Evolutionary conservation across 2,888 invertebrate species (phyloP).

Genomic region (Dimorphilus gyrociliatus): DNA sequence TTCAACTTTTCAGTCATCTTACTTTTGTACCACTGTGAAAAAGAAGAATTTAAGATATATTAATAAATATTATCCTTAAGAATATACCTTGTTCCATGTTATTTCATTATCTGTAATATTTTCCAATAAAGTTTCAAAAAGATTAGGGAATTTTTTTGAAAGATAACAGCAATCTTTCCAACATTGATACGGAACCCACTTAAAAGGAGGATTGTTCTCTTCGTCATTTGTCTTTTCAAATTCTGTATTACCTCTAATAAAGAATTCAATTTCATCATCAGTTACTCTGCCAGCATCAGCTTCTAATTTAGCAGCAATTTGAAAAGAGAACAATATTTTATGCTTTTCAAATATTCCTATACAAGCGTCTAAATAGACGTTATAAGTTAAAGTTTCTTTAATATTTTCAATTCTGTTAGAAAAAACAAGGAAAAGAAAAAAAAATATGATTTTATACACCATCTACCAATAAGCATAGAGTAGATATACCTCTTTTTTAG

Average conservation of each 20-base stretch:
- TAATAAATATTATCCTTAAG: background rate
- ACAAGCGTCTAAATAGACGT: conserved; percentile 8
- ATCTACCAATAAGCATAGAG: background rate
- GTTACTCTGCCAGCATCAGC: conserved; percentile 5
- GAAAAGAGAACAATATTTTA: conserved; percentile 7
- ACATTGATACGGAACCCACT: conserved; percentile 6
- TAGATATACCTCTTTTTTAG: conserved; percentile 3
- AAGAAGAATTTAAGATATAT: conserved; percentile 2
- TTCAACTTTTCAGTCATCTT: conserved; percentile 4
- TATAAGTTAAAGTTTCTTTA: conserved; percentile 7
- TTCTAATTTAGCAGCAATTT: conserved; percentile 7
- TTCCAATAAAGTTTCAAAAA: conserved; percentile 4
- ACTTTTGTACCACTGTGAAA: conserved; percentile 3
- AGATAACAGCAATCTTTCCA: conserved; percentile 6
- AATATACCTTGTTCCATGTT: conserved; percentile 6
- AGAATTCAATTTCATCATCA: conserved; percentile 8
- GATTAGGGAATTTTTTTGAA: background rate
- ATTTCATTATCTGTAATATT: conserved; percentile 3
- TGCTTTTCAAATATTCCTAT: conserved; percentile 9
- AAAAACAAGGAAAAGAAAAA: conserved; percentile 4
- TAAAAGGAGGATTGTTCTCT: conserved; percentile 3
- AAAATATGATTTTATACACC: background rate
- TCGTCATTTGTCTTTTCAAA: conserved; percentile 2
- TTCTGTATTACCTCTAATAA: conserved; percentile 8
- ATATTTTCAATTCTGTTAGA: conserved; percentile 7